Percentiles rank a stretch among this genome's conserved stretches.
phyloP scores from a whole-genome alignment of 2,113 vertebrate species.

The Cyphomyrus plagiostoma region DNA sequence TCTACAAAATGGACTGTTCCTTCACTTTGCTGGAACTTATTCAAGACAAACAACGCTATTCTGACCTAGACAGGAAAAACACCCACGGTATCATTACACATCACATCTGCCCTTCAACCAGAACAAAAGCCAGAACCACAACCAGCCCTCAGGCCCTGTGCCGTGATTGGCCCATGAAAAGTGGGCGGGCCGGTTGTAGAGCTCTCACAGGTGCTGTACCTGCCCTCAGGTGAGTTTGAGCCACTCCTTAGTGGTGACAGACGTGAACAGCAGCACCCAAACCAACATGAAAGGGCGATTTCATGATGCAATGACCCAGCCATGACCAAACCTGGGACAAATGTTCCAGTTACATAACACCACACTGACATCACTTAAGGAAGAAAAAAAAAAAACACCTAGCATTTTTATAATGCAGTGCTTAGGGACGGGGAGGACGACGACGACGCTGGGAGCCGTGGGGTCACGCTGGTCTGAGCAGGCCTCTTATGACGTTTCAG shows the following conservation, averaged over 20 bases:
- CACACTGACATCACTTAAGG: neutral
- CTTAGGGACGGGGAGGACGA: neutral
- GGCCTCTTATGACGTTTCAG: neutral
- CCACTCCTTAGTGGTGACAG: neutral
- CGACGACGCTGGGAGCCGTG: neutral
- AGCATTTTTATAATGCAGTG: neutral
- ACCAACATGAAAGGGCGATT: neutral
- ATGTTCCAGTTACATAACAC: neutral
- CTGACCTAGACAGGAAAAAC: neutral
- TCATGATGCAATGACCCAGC: neutral
- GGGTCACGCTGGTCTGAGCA: neutral
- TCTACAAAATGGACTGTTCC: neutral
- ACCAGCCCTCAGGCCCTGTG: conserved; percentile 21
- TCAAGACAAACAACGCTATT: conserved; percentile 13
- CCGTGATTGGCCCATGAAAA: conserved; percentile 40
- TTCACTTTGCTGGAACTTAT: neutral
- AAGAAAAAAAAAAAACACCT: neutral
- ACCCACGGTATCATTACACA: conserved; percentile 1
- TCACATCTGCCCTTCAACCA: neutral
- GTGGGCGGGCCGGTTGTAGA: conserved; percentile 7
- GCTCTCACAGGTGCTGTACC: conserved; percentile 24
- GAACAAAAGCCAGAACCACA: conserved; percentile 14
- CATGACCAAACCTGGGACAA: neutral
- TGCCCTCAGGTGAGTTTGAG: neutral
- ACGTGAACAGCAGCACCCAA: conserved; percentile 5